Evolutionary conservation across 2,113 vertebrate species (phyloP).

Genomic region (Labeo rohita): DNA sequence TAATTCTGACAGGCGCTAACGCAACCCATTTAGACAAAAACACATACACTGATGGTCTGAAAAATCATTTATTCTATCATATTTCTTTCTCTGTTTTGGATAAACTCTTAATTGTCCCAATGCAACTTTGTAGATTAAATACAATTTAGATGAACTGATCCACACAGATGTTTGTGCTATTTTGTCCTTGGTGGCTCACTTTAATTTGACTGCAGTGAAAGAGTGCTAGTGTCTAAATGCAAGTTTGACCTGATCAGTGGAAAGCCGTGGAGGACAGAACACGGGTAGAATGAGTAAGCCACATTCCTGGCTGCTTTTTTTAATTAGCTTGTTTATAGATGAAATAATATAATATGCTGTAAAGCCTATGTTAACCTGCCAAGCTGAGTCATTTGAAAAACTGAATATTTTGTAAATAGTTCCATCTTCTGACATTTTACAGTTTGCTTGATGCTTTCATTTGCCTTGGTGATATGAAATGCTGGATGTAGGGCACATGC

Average conservation of each 20-base stretch:
- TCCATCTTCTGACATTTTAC: slow-evolving; percentile 42
- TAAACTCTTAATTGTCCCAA: not conserved
- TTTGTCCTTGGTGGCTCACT: not conserved
- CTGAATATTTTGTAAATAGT: not conserved
- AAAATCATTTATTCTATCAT: not conserved
- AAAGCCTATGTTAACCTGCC: slow-evolving; percentile 5
- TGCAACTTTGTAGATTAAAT: not conserved
- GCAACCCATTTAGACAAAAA: not conserved
- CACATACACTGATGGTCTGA: not conserved
- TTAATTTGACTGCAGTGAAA: not conserved
- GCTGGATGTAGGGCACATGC: not conserved
- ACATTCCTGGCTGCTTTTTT: slow-evolving; percentile 25
- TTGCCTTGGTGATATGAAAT: not conserved
- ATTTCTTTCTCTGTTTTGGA: not conserved
- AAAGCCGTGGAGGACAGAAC: slow-evolving; percentile 25
- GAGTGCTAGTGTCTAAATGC: not conserved
- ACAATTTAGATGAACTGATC: not conserved
- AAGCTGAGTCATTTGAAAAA: slow-evolving; percentile 18
- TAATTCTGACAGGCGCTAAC: slow-evolving; percentile 39
- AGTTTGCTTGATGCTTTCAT: not conserved
- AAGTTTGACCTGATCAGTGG: slow-evolving; percentile 20
- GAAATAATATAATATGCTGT: slow-evolving; percentile 33
- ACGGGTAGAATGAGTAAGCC: slow-evolving; percentile 44
- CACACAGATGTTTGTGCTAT: not conserved
- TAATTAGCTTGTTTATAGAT: slow-evolving; percentile 21